phyloP scores from a whole-genome alignment of 30 jellyfish, hydroid and myxozoan species.

The Aurelia coerulea region DNA sequence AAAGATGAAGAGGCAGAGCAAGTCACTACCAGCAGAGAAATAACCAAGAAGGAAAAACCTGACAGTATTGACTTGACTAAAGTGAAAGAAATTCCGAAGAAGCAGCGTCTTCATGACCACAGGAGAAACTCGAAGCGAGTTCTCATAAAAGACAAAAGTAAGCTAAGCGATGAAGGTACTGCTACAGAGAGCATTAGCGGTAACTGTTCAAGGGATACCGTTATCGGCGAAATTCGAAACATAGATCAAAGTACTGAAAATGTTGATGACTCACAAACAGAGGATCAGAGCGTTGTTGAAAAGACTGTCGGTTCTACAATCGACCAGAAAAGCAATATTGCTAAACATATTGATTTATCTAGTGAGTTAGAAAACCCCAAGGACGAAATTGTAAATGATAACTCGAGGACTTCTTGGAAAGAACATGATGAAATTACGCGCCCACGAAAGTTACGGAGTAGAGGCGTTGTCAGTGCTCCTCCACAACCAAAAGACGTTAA shows the following conservation, averaged over 20 bases:
- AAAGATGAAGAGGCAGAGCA: not conserved
- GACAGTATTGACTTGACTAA: not conserved
- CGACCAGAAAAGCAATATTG: not conserved
- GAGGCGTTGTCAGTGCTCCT: not conserved
- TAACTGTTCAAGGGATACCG: not conserved
- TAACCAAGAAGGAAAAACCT: not conserved
- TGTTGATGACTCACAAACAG: not conserved
- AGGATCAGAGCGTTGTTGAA: not conserved
- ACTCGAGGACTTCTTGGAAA: too few species aligned
- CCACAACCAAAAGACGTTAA: slow-evolving; percentile 47
- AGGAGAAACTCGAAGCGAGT: too few species aligned
- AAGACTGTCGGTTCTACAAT: not conserved
- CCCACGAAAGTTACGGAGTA: slow-evolving; percentile 3
- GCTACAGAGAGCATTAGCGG: not conserved
- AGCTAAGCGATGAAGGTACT: not conserved
- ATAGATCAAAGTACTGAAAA: not conserved
- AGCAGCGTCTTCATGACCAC: not conserved
- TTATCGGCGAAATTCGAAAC: not conserved
- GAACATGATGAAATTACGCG: not conserved
- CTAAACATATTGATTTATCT: not conserved
- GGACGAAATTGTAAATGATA: too few species aligned
- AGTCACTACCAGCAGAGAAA: not conserved
- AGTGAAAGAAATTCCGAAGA: not conserved
- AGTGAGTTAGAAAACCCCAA: not conserved
- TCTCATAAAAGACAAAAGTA: too few species aligned